A percentile compares a stretch with the other conserved stretches of the same genome.
These are phyloP conservation scores for Anabas testudineus DNA, from an alignment of 2,797 vertebrate genomes.

Conservation along the genomic window DNA sequence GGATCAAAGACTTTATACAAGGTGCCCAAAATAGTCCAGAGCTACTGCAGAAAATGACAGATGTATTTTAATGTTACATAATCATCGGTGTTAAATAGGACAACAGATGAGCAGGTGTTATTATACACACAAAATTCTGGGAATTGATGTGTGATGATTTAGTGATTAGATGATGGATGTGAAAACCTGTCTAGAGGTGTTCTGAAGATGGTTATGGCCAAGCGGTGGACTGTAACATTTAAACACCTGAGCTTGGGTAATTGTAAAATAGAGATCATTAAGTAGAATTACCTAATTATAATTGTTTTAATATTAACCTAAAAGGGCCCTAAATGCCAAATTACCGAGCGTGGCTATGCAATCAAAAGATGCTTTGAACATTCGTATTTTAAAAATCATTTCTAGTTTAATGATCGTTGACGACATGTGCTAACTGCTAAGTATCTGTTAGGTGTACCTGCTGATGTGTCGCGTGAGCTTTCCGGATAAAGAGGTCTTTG, in stretches of 20 bases:
- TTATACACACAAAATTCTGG: constrained; percentile 15
- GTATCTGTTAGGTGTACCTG: constrained; percentile 87
- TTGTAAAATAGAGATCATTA: background rate
- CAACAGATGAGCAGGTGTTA: constrained; percentile 50
- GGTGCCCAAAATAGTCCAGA: constrained; percentile 42
- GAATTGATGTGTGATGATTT: constrained; percentile 26
- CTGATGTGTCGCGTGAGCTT: constrained; percentile 96
- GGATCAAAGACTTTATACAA: constrained; percentile 44
- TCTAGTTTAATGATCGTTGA: background rate
- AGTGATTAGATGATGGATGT: constrained; percentile 34
- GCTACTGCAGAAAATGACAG: constrained; percentile 47
- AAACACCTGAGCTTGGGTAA: background rate
- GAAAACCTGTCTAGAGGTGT: constrained; percentile 9
- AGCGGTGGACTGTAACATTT: background rate
- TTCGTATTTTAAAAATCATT: constrained; percentile 3
- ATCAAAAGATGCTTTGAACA: background rate
- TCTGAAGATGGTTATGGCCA: constrained; percentile 2
- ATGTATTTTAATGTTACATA: constrained; percentile 46
- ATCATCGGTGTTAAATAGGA: constrained; percentile 39
- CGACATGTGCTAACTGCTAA: constrained; percentile 2
- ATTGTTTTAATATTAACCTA: background rate
- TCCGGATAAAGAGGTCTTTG: constrained; percentile 90
- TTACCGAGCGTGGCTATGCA: background rate
- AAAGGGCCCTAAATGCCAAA: no score
- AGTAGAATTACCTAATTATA: background rate